Percentiles rank a stretch among this genome's conserved stretches.
Conservation (phyloP, 1,140 invertebrate genomes). For the Ctenoplectra terminalis region DNA sequence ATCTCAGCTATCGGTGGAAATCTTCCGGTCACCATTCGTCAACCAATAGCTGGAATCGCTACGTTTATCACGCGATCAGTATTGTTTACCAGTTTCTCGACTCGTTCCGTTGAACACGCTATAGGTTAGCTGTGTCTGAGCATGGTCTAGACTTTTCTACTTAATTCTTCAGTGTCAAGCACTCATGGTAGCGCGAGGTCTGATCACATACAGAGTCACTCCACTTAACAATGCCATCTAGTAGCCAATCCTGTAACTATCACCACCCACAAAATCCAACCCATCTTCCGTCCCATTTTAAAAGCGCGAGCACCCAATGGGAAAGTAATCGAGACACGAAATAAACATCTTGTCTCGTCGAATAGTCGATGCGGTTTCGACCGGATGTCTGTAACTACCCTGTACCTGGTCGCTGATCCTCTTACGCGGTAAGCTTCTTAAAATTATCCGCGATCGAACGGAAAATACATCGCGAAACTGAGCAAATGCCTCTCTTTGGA, state of each 20-base stretch:
- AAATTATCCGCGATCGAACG: conserved; percentile 11
- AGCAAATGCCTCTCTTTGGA: background rate
- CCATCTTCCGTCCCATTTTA: too few relatives aligned
- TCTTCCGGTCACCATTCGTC: too few relatives aligned
- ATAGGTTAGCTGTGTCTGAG: too few relatives aligned
- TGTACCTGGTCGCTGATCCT: background rate
- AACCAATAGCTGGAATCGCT: too few relatives aligned
- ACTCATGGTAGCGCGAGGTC: background rate
- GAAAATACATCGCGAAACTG: conserved; percentile 6
- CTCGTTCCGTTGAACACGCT: too few relatives aligned
- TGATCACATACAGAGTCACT: background rate
- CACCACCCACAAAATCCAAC: too few relatives aligned
- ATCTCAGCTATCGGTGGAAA: too few relatives aligned
- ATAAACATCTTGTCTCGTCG: background rate
- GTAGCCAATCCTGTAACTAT: background rate
- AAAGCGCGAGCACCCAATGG: background rate
- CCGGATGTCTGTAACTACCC: conserved; percentile 1
- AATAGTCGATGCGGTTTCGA: background rate
- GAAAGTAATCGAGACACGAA: background rate
- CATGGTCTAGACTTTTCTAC: too few relatives aligned
- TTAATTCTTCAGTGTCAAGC: background rate
- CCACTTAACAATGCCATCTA: background rate
- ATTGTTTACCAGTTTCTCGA: too few relatives aligned
- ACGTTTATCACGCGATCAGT: too few relatives aligned
- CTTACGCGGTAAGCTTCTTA: conserved; percentile 24